Conservation (phyloP, 2,888 invertebrate genomes). For the Drosophila koepferae region DNA sequence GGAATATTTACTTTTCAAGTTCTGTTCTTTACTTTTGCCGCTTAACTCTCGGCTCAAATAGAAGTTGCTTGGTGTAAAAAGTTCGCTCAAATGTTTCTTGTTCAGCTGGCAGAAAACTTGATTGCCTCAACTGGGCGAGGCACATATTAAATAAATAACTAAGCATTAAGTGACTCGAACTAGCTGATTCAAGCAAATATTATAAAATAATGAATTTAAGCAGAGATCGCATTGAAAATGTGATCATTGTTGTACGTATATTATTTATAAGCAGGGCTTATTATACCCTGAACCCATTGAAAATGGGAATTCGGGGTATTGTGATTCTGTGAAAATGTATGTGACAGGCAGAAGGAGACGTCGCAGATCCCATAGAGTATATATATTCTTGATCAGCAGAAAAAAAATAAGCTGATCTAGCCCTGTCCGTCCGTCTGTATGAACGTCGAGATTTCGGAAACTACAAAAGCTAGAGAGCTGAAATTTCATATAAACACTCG, state of each 20-base stretch:
- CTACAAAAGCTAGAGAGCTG: too few relatives aligned
- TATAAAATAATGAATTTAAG: background rate
- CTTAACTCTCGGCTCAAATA: background rate
- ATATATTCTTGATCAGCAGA: too few relatives aligned
- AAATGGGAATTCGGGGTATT: too few relatives aligned
- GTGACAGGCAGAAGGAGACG: too few relatives aligned
- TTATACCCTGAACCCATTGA: too few relatives aligned
- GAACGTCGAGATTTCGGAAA: too few relatives aligned
- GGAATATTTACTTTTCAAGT: constrained; percentile 5
- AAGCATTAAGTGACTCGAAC: background rate
- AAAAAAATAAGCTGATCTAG: too few relatives aligned
- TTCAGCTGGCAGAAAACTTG: background rate
- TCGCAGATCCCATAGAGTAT: too few relatives aligned
- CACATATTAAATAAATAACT: background rate
- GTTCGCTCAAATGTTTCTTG: background rate
- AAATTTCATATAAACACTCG: too few relatives aligned
- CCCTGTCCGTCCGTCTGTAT: too few relatives aligned
- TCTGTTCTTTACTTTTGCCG: background rate
- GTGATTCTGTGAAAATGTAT: too few relatives aligned
- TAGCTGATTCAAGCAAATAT: background rate
- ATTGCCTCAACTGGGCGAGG: background rate
- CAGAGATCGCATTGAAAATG: background rate
- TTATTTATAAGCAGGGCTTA: background rate
- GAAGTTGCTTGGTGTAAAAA: background rate
- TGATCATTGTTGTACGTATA: background rate